Percentiles rank a stretch among this genome's conserved stretches.
Conservation (phyloP, 2,797 vertebrate species). For the Tachyglossus aculeatus region DNA sequence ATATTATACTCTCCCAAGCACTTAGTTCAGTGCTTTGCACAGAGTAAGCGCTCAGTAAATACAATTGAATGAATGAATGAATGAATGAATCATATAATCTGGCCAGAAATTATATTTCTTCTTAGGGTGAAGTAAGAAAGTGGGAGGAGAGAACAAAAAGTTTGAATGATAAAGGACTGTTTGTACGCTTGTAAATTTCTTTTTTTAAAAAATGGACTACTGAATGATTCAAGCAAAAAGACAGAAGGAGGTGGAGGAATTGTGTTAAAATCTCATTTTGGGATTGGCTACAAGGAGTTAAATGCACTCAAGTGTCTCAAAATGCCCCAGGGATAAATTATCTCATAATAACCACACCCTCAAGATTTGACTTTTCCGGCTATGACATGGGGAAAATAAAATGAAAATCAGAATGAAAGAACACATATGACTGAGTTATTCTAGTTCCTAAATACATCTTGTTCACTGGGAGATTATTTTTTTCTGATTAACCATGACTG, state of each 20-base stretch:
- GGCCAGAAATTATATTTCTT: conserved; percentile 22
- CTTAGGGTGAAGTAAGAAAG: not conserved
- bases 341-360: conserved; percentile 50
- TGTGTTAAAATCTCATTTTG: conserved; percentile 44
- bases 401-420: not conserved
- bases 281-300: conserved; percentile 46
- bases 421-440: conserved; percentile 18
- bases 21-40: no score
- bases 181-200: conserved; percentile 48
- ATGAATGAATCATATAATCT: conserved; percentile 57
- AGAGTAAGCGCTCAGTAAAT: no score
- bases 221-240: conserved; percentile 44
- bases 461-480: not conserved
- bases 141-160: conserved; percentile 19
- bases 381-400: conserved; percentile 7
- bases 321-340: conserved; percentile 30
- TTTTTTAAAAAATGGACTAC: conserved; percentile 52
- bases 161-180: conserved; percentile 30
- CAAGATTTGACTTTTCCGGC: conserved; percentile 6
- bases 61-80: no score
- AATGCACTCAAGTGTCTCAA: conserved; percentile 45
- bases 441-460: not conserved
- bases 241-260: conserved; percentile 16
- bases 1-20: no score
- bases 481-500: not conserved